These are phyloP conservation scores for Chrysocyon brachyurus DNA, from an alignment of 2,797 vertebrate species.

Conservation along the genomic window DNA sequence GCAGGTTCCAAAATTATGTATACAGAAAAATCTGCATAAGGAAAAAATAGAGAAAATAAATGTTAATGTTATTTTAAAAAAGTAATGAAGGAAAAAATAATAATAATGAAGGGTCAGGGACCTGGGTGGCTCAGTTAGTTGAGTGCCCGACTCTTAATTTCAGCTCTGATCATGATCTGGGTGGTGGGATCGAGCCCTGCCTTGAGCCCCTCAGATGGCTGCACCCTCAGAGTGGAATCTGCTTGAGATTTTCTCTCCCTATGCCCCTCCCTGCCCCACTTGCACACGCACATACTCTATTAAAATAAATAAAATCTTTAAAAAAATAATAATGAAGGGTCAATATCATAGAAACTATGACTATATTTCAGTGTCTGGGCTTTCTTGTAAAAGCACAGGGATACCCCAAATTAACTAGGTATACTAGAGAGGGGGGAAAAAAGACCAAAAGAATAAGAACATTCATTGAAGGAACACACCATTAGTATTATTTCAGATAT, in stretches of 20 bases:
- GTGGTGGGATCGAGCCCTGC: neutral
- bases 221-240: neutral
- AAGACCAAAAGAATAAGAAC: conserved; percentile 26
- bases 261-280: neutral
- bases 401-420: neutral
- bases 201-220: neutral
- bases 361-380: neutral
- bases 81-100: too few species aligned
- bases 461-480: conserved; percentile 45
- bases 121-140: neutral
- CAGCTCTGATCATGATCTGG: neutral
- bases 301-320: neutral
- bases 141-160: neutral
- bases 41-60: conserved; percentile 23
- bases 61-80: neutral
- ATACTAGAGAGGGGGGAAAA: neutral
- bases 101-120: neutral
- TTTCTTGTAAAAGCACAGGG: conserved; percentile 22
- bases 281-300: too few species aligned
- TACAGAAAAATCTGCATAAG: conserved; percentile 36
- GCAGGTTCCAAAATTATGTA: neutral
- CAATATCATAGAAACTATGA: conserved; percentile 46
- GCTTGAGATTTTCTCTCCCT: neutral
- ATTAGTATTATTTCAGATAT: conserved; percentile 38
- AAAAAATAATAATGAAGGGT: conserved; percentile 28